Conservation (phyloP, 2,888 invertebrate genomes). For the Taphrorychus bicolor region DNA sequence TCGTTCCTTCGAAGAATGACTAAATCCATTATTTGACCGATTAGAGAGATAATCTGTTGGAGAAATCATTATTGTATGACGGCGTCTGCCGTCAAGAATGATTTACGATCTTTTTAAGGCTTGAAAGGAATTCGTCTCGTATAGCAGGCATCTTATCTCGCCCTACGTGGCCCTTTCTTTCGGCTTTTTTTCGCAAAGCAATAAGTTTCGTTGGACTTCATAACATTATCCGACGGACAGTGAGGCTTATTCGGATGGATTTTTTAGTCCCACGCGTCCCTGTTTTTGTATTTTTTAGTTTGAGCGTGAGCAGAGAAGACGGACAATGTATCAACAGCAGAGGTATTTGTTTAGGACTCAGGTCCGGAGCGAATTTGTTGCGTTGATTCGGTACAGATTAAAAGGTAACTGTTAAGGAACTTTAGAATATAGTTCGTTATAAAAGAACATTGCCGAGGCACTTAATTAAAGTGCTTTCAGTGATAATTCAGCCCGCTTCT, state of each 20-base stretch:
- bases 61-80: slow-evolving; percentile 40
- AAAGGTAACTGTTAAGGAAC: too few relatives aligned
- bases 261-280: too few relatives aligned
- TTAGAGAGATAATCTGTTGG: slow-evolving; percentile 39
- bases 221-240: background rate
- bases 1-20: slow-evolving; percentile 22
- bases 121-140: slow-evolving; percentile 31
- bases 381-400: too few relatives aligned
- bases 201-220: slow-evolving; percentile 21
- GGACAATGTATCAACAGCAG: too few relatives aligned
- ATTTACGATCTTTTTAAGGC: slow-evolving; percentile 35
- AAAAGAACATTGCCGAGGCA: too few relatives aligned
- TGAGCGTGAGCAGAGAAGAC: too few relatives aligned
- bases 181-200: slow-evolving; percentile 13
- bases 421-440: too few relatives aligned
- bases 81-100: slow-evolving; percentile 28
- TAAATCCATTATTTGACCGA: slow-evolving; percentile 40
- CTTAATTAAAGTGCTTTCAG: too few relatives aligned
- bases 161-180: slow-evolving; percentile 10
- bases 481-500: too few relatives aligned
- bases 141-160: slow-evolving; percentile 28
- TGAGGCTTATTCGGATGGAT: background rate
- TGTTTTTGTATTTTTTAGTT: too few relatives aligned
- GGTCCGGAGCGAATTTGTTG: too few relatives aligned
- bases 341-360: too few relatives aligned